Conservation (phyloP, 1,140 invertebrate species). For the Eriocheir sinensis region DNA sequence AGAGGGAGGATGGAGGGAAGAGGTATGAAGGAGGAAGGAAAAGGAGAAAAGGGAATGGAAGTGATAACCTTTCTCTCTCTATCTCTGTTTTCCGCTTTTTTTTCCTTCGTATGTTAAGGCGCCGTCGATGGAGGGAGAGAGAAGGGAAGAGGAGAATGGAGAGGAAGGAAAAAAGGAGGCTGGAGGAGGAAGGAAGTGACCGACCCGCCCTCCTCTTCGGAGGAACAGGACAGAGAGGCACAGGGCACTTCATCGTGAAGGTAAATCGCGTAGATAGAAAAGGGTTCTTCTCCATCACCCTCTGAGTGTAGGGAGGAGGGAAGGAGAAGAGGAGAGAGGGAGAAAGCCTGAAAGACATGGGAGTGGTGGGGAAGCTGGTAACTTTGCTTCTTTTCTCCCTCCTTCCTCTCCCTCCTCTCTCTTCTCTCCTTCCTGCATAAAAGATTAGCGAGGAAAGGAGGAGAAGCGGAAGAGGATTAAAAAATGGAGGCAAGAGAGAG, state of each 20-base stretch:
- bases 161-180: background rate
- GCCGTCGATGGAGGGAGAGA: background rate
- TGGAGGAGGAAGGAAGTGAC: background rate
- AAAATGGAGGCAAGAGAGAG: background rate
- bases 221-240: too few species aligned
- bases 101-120: too few species aligned
- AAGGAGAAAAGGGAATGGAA: background rate
- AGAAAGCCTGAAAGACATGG: background rate
- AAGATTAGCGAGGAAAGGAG: background rate
- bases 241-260: background rate
- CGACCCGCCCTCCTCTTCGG: too few species aligned
- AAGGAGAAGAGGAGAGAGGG: background rate
- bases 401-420: too few species aligned
- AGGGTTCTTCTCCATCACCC: background rate
- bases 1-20: background rate
- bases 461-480: background rate
- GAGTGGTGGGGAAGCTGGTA: background rate
- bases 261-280: constrained; percentile 2
- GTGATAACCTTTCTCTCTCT: background rate
- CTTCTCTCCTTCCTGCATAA: too few species aligned
- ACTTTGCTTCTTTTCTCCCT: background rate
- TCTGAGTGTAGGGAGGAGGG: too few species aligned
- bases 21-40: background rate
- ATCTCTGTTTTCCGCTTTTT: too few species aligned
- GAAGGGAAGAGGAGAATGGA: background rate